Base-by-base conservation (phyloP, 30 jellyfish, hydroid and myxozoan genomes). In the Cassiopea xamachana region DNA sequence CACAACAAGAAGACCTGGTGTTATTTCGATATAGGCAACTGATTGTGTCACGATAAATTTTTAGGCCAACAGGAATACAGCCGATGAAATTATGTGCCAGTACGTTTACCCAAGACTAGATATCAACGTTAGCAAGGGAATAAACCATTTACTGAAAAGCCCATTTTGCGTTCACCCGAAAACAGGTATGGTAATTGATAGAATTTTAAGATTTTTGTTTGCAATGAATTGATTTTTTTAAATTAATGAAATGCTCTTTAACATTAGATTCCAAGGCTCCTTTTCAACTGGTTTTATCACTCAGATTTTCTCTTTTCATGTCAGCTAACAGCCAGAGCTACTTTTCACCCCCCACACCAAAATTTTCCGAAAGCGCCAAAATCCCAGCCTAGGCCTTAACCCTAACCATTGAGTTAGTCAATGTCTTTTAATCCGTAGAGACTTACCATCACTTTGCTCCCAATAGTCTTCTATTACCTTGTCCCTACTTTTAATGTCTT, bases 101-200 rank as follows among this genome's bases (percentile, higher is more conserved):
- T 96, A 92, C 70, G 98, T 92, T n/a, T 96, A 96, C 71, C 99
- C 99, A 73, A 84, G 99, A 45, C 93, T 96, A 9, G 99, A 96
- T 81, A 79, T 96, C 39, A 96, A 96, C 71, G 99, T 96, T 90
- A 96, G 98, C 69, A 96, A 96, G 80, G 99, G 99, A 5, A n/a
- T 96, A 62, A 96, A 96, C 86, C 99, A 96, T 84, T 89, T 96
- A 86, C 98, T 96, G 64, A 96, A 96, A 72, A 93, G 98, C 75
- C 99, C 99, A 55, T 96, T 96, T 69, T 96, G 99, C 69, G 96
- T 96, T 62, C 99, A 96, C 78, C 99, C 99, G 8, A 96, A 96
- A 81, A 96, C 99, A 71, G 99, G 99, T 96, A 70, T 0, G 81
- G 7, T 55, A 10, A 55, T 55, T 3, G 64, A 27, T 27, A 27